A percentile compares a stretch with the other conserved stretches of the same genome.
phyloP scores from a whole-genome alignment of 1,140 invertebrate species.

The Pseudoatta argentina region DNA sequence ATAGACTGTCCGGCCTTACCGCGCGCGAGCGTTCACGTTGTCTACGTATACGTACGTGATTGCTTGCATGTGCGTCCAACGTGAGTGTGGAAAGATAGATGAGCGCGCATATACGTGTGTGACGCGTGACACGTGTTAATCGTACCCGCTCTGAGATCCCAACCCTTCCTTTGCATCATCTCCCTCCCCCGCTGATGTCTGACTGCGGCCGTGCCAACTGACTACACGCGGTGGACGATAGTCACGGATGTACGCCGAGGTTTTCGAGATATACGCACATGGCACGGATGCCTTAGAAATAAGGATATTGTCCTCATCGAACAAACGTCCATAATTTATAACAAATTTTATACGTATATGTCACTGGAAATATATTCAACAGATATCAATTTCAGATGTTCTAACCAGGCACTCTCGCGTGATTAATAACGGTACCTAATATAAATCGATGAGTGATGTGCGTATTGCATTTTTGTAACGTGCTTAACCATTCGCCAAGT shows the following conservation, averaged over 20 bases:
- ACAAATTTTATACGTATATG: not conserved
- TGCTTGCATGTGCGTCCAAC: constrained; percentile 17
- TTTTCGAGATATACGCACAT: not conserved
- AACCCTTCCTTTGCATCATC: constrained; percentile 66
- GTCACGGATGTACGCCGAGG: constrained; percentile 6
- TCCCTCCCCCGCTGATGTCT: constrained; percentile 56
- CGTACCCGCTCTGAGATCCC: constrained; percentile 78
- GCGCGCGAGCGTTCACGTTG: constrained; percentile 49
- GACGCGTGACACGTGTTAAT: constrained; percentile 85
- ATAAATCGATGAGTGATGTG: constrained; percentile 19
- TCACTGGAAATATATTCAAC: not conserved
- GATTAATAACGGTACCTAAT: not conserved
- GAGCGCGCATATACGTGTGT: constrained; percentile 76
- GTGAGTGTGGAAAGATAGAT: constrained; percentile 74
- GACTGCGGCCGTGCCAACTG: constrained; percentile 31
- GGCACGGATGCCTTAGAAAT: not conserved
- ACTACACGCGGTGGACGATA: constrained; percentile 15
- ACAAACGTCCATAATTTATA: constrained; percentile 24
- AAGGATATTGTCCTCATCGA: constrained; percentile 21
- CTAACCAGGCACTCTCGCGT: not conserved
- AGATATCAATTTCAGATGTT: not conserved
- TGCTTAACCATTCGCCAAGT: not conserved
- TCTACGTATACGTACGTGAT: constrained; percentile 28
- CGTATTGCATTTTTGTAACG: constrained; percentile 18
- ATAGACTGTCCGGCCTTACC: constrained; percentile 69